Percentiles rank a stretch among this genome's conserved stretches.
These are phyloP conservation scores for Phaethornis superciliosus DNA, from an alignment of 2,113 vertebrate species.

Conservation along the genomic window DNA sequence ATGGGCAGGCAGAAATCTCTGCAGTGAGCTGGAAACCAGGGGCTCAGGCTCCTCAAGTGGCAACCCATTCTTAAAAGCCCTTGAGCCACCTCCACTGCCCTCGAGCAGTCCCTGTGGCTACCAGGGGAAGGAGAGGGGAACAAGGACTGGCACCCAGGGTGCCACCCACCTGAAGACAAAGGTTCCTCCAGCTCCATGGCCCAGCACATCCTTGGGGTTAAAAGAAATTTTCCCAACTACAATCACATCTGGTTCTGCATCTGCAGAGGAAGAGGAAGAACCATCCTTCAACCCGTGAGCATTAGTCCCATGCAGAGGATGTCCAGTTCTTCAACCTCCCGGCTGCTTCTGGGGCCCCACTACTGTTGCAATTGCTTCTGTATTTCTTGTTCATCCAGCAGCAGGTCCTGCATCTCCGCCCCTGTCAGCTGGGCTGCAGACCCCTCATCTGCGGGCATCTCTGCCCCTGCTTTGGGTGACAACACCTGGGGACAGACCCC, in stretches of 20 bases:
- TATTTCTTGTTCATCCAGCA: neutral
- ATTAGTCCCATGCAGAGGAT: neutral
- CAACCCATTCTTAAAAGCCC: neutral
- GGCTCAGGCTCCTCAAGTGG: neutral
- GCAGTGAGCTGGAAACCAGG: neutral
- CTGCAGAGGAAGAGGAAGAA: neutral
- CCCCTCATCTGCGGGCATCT: neutral
- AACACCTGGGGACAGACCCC: neutral
- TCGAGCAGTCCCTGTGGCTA: fast-evolving
- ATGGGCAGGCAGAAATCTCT: neutral
- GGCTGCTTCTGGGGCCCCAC: neutral
- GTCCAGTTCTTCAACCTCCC: neutral
- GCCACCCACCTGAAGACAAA: constrained; percentile 90
- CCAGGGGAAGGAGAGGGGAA: neutral
- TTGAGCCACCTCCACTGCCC: neutral
- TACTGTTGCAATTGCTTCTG: neutral
- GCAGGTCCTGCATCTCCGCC: neutral
- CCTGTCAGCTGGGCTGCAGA: neutral
- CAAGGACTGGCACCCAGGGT: fast-evolving
- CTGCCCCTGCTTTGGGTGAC: neutral
- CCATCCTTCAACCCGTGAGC: neutral
- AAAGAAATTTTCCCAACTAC: constrained; percentile 95
- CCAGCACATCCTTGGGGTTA: constrained; percentile 85
- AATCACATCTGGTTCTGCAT: constrained; percentile 66
- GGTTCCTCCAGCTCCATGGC: constrained; percentile 90